Base-by-base conservation (phyloP, 2,113 vertebrate species). In the Psettodes erumei region DNA sequence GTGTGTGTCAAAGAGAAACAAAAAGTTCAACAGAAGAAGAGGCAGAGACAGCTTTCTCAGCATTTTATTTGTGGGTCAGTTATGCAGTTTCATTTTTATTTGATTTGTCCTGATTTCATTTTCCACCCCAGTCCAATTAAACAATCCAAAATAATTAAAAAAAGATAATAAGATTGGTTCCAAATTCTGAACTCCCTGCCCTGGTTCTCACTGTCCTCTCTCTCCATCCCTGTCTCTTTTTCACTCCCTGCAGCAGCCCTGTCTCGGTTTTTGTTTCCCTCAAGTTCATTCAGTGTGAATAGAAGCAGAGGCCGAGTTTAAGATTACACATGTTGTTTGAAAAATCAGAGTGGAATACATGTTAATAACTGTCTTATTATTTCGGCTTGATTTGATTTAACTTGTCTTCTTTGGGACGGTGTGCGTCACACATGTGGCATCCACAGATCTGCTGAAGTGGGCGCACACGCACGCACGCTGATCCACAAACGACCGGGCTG, bases 51-150 rank as follows among this genome's bases (percentile, higher is more conserved):
- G 27, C 61, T 13, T 33, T 45, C 0, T 60, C 51, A 73, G 67
- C 56, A 30, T 25, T 64, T 71, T 0, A 18, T 8, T 3, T 0
- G 0, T 53, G 70, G 62, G 59, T 30, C 79, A 62, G 27, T 84
- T 69, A 65, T 59, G 67, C 82, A 33, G 80, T 56, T 61, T 40
- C 5, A 38, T 50, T 84, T 82, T 81, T 71, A 37, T 65, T 77
- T 65, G 27, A 77, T 80, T 67, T 37, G 65, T 45, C 75, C 82
- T 81, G 25, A 69, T 79, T 77, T 73, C 23, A 9, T 69, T 77
- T 68, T 63, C 70, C 37, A 33, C 19, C 37, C 25, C 58, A 74
- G 60, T 64, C 70, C 67, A 55, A 89, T 93, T 77, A 87, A 87
- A 84, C 70, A 72, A 74, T 4, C 37, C 56, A 53, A 13, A 82